Evolutionary conservation across 2,113 vertebrate genomes (phyloP), one percentile per base, ranked within the genome.

Genomic region (Nibea coibor): DNA sequence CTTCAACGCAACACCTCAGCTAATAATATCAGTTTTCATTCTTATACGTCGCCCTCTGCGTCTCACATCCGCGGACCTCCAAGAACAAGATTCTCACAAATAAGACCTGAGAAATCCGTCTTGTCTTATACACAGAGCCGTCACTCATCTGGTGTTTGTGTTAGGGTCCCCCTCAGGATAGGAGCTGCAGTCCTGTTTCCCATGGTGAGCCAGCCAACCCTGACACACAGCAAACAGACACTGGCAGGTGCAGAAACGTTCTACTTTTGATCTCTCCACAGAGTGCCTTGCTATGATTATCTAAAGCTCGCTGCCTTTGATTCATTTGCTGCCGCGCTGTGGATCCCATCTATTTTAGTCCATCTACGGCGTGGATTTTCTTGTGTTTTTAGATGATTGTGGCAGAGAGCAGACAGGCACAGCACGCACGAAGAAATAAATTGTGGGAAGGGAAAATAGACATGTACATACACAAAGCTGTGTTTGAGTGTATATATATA

Each of bases 181-280:
- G 64, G 17, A 75, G 69, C 43, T 56, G 70, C 31, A 26, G 67
- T 64, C 47, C 58, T 42, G 78, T 74, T 75, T 75, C 67, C 75
- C 79, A 14, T 2, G 4, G 72, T 14, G 70, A 72, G 72, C 39
- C 72, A 56, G 50, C 54, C 85, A 73, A 63, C 66, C 77, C 45
- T 17, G 24, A 73, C 54, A 67, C 66, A 42, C 64, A 65, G 47
- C 45, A 28, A 79, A 72, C 64, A 77, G 45, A 43, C 64, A 47
- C 62, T 53, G 73, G 85, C 93, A 95, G 94, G 92, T 94, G 93
- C 91, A 80, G 75, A 75, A 70, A 62, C 62, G 59, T 51, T 84
- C 70, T 80, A 91, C 91, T 89, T 94, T 94, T 95, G 92, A 95
- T 94, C 89, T 94, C 59, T 78, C 81, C 72, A 51, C 80, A 68